phyloP scores from a whole-genome alignment of 1,140 invertebrate species.

The Drosophila paulistorum region DNA sequence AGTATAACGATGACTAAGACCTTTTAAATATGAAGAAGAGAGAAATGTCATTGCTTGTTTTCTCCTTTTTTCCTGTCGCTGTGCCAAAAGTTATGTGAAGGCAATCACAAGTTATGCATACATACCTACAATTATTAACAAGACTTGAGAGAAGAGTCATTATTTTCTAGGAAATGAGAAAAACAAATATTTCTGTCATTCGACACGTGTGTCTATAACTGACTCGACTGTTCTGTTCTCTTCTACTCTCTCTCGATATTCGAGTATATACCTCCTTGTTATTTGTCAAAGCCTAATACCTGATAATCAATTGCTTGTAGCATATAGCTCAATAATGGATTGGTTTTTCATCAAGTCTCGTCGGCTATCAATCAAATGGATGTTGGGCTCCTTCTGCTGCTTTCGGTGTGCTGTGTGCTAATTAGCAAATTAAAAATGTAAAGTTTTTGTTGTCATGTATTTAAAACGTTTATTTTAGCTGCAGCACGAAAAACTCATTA shows the following conservation, averaged over 20 bases:
- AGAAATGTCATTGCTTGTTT: conserved; percentile 65
- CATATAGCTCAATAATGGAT: conserved; percentile 67
- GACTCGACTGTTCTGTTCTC: background rate
- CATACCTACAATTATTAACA: background rate
- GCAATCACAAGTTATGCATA: conserved; percentile 69
- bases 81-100: conserved; percentile 57
- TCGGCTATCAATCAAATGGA: conserved; percentile 64
- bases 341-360: conserved; percentile 33
- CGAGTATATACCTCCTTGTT: background rate
- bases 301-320: conserved; percentile 75
- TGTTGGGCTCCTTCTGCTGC: conserved; percentile 9
- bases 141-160: background rate
- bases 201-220: conserved; percentile 6
- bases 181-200: background rate
- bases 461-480: conserved; percentile 61
- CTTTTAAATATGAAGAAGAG: conserved; percentile 73
- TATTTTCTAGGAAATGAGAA: background rate
- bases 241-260: background rate
- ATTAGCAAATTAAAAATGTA: conserved; percentile 78
- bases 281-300: conserved; percentile 64
- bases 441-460: conserved; percentile 50
- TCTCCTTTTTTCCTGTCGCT: conserved; percentile 37
- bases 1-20: conserved; percentile 73
- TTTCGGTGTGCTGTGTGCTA: conserved; percentile 40
- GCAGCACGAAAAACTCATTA: conserved; percentile 75